Percentiles rank a stretch among this genome's conserved stretches.
phyloP scores from a whole-genome alignment of 2,113 vertebrate genomes.

The Macquaria australasica region DNA sequence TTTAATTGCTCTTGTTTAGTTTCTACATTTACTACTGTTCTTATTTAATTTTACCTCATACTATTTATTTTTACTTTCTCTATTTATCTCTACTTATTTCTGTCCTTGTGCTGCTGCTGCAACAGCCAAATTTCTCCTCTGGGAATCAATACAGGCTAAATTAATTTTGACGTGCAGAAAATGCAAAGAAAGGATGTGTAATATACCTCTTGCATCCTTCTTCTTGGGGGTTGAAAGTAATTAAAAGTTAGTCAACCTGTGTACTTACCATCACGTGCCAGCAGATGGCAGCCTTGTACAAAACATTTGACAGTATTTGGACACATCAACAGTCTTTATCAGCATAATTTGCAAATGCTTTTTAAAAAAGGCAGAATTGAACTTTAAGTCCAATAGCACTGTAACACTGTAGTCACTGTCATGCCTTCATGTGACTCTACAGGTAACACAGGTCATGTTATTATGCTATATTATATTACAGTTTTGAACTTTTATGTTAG shows the following conservation, averaged over 20 bases:
- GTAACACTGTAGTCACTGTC: too few relatives aligned
- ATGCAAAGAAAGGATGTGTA: neutral
- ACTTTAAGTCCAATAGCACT: too few relatives aligned
- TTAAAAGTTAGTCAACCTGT: neutral
- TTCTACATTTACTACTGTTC: too few relatives aligned
- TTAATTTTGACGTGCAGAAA: neutral
- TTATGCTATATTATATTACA: neutral
- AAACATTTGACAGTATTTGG: neutral
- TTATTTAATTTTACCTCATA: too few relatives aligned
- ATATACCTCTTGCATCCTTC: neutral
- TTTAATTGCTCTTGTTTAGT: too few relatives aligned
- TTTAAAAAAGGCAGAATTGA: too few relatives aligned
- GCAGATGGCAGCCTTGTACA: slow-evolving; percentile 22
- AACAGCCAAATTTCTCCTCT: too few relatives aligned
- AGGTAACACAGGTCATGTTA: neutral
- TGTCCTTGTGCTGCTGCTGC: too few relatives aligned
- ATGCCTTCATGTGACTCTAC: neutral
- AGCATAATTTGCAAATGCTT: neutral
- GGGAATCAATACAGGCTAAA: too few relatives aligned
- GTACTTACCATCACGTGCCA: neutral
- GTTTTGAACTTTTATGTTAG: neutral
- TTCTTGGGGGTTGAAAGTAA: neutral
- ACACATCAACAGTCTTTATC: neutral
- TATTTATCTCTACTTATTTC: too few relatives aligned
- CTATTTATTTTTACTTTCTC: too few relatives aligned